Percentiles rank a stretch among this genome's conserved stretches.
phyloP scores from a whole-genome alignment of 2,113 vertebrate species.

The Pseudonaja textilis region DNA sequence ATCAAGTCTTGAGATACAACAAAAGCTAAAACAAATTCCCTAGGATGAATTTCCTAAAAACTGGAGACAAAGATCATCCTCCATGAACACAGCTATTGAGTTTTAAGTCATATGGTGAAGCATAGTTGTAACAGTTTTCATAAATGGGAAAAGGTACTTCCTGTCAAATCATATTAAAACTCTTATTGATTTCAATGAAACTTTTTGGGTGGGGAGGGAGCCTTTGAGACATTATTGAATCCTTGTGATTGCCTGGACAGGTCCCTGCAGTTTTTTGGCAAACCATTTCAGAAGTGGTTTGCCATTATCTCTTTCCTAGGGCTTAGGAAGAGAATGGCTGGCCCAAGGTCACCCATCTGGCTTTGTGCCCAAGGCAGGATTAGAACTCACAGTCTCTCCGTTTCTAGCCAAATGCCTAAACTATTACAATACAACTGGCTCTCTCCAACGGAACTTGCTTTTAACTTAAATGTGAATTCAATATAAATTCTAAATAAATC shows the following conservation, averaged over 20 bases:
- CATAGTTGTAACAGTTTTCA: neutral
- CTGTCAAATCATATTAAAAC: neutral
- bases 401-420: neutral
- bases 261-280: neutral
- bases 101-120: neutral
- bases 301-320: neutral
- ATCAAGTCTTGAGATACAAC: neutral
- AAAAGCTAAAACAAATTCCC: neutral
- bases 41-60: neutral
- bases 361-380: neutral
- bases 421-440: neutral
- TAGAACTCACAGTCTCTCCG: neutral
- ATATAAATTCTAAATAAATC: neutral
- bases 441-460: neutral
- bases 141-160: neutral
- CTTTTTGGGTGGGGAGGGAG: neutral
- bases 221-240: neutral
- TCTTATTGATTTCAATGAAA: neutral
- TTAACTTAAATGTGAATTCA: neutral
- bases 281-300: neutral
- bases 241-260: neutral
- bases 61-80: neutral
- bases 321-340: neutral
- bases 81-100: neutral
- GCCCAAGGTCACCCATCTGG: neutral